phyloP scores from a whole-genome alignment of 1,140 invertebrate species.

The Cyclargus thomasi region DNA sequence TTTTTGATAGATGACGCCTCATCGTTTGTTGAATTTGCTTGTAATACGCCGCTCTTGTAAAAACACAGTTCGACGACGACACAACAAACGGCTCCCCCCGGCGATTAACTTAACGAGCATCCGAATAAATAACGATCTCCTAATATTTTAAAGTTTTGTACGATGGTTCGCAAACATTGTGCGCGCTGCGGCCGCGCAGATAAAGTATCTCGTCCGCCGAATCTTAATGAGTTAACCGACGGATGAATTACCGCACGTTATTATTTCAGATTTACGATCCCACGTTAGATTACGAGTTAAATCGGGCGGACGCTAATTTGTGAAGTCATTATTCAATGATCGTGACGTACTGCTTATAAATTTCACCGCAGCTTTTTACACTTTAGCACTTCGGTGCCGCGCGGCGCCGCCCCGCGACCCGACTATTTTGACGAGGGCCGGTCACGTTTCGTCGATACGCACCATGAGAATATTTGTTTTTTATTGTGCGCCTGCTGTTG shows the following conservation, averaged over 20 bases:
- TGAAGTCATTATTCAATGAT: slow-evolving; percentile 69
- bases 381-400: slow-evolving; percentile 66
- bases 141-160: slow-evolving; percentile 29
- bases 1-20: slow-evolving; percentile 73
- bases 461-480: slow-evolving; percentile 75
- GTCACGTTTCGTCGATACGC: slow-evolving; percentile 72
- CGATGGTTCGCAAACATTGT: slow-evolving; percentile 28
- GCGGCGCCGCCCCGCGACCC: slow-evolving; percentile 64
- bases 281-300: slow-evolving; percentile 44
- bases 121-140: slow-evolving; percentile 62
- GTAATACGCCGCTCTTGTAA: slow-evolving; percentile 61
- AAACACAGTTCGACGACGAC: slow-evolving; percentile 66
- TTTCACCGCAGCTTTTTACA: slow-evolving; percentile 69
- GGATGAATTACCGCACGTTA: slow-evolving; percentile 42
- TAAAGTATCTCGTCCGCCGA: slow-evolving; percentile 37
- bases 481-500: slow-evolving; percentile 63
- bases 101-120: slow-evolving; percentile 70
- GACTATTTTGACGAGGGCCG: slow-evolving; percentile 72
- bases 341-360: slow-evolving; percentile 67
- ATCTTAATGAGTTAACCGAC: slow-evolving; percentile 35
- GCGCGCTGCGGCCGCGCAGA: slow-evolving; percentile 29
- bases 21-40: slow-evolving; percentile 68
- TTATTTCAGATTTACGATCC: slow-evolving; percentile 41
- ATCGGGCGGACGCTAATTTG: slow-evolving; percentile 50
- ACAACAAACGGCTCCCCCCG: slow-evolving; percentile 64